Conservation (phyloP, 2,888 invertebrate genomes). For the Danaus chrysippus region DNA sequence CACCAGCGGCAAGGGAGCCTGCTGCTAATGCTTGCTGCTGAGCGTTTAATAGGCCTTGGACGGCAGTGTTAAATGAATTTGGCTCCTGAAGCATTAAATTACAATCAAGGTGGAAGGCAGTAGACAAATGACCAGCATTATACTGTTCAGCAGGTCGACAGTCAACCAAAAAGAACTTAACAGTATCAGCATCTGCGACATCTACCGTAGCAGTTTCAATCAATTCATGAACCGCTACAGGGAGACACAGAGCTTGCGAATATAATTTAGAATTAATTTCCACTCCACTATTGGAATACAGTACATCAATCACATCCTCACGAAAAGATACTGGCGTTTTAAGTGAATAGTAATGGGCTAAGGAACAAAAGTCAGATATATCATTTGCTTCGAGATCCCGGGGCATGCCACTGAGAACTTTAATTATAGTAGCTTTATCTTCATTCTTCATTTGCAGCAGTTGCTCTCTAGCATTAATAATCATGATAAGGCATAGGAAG, state of each 20-base stretch:
- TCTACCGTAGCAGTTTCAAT: conserved; percentile 89
- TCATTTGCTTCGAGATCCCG: conserved; percentile 95
- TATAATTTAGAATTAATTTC: conserved; percentile 81
- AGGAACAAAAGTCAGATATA: conserved; percentile 96
- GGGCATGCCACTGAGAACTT: conserved; percentile 86
- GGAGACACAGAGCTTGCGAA: conserved; percentile 94
- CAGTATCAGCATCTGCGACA: conserved; percentile 79
- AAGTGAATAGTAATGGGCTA: conserved; percentile 96
- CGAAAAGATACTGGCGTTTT: conserved; percentile 96
- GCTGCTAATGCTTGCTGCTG: conserved; percentile 92
- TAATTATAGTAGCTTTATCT: conserved; percentile 83
- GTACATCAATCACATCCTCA: conserved; percentile 85
- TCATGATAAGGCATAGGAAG: conserved; percentile 95
- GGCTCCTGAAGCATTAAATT: conserved; percentile 98
- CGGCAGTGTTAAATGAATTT: conserved; percentile 94
- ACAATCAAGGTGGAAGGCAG: conserved; percentile 98
- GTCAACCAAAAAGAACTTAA: conserved; percentile 97
- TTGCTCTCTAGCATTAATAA: conserved; percentile 95
- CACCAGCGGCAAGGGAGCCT: conserved; percentile 91
- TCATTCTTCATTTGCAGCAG: conserved; percentile 88
- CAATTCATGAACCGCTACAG: conserved; percentile 96
- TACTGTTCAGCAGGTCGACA: conserved; percentile 98
- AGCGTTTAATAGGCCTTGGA: conserved; percentile 93
- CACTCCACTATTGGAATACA: conserved; percentile 78
- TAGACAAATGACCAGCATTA: conserved; percentile 97